Percentiles rank a stretch among this genome's conserved stretches.
Conservation (phyloP, 2,113 vertebrate genomes). For the Passer domesticus region DNA sequence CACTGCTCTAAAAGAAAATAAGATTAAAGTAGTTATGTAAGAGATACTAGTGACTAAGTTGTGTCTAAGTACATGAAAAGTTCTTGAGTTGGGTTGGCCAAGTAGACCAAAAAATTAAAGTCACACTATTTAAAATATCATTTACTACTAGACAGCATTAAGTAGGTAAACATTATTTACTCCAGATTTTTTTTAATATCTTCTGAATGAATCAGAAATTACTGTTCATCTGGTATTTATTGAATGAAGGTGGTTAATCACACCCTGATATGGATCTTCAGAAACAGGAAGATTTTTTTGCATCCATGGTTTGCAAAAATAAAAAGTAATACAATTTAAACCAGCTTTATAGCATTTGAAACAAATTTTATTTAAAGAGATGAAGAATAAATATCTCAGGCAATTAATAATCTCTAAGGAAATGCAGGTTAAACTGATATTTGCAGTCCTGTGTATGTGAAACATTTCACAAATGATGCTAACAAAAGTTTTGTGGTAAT, state of each 20-base stretch:
- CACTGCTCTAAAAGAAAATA: neutral
- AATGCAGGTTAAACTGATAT: neutral
- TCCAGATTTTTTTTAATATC: neutral
- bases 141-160: neutral
- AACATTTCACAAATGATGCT: neutral
- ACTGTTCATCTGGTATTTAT: neutral
- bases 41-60: neutral
- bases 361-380: neutral
- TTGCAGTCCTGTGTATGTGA: neutral
- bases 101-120: neutral
- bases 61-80: neutral
- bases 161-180: neutral
- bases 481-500: neutral
- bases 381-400: neutral
- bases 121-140: neutral
- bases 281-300: neutral
- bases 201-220: neutral
- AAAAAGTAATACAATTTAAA: neutral
- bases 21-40: neutral
- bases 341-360: neutral
- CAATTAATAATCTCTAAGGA: neutral
- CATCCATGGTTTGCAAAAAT: neutral
- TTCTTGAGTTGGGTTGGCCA: neutral
- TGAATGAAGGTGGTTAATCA: neutral
- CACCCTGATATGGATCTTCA: neutral